A percentile compares a stretch with the other conserved stretches of the same genome.
Conservation (phyloP, 1,140 invertebrate species). For the Andrena cerasifolii region DNA sequence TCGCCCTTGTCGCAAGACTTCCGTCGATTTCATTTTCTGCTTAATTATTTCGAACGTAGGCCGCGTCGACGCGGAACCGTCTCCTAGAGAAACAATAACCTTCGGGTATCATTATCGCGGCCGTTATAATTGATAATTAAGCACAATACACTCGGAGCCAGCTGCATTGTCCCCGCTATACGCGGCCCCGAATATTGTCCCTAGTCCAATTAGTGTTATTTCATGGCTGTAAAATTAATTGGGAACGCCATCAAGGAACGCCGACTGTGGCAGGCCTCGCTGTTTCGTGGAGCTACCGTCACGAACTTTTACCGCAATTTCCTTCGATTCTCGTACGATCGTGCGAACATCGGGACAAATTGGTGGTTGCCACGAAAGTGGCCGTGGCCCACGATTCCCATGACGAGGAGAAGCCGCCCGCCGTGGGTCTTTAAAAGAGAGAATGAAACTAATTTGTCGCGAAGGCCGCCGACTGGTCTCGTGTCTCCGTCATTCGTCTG, state of each 20-base stretch:
- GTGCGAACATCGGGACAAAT: constrained; percentile 25
- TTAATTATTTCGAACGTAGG: constrained; percentile 52
- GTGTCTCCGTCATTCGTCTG: constrained; percentile 21
- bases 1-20: constrained; percentile 11
- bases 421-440: constrained; percentile 42
- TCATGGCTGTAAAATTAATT: constrained; percentile 37
- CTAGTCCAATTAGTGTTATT: constrained; percentile 40
- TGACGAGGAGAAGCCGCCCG: constrained; percentile 36
- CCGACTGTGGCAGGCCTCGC: background rate
- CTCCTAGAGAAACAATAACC: constrained; percentile 26
- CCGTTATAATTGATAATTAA: constrained; percentile 59
- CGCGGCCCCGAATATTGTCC: constrained; percentile 32
- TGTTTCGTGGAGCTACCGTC: constrained; percentile 11
- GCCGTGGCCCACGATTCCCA: constrained; percentile 12
- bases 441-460: constrained; percentile 62
- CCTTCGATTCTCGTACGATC: constrained; percentile 27
- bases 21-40: constrained; percentile 52
- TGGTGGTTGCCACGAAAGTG: constrained; percentile 35
- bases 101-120: constrained; percentile 27
- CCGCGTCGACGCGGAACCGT: background rate
- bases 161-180: background rate
- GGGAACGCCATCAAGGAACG: background rate
- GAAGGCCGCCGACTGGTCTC: constrained; percentile 27
- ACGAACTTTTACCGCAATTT: background rate
- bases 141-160: constrained; percentile 28